Evolutionary conservation across 2,797 vertebrate genomes (phyloP).

Genomic region (Holocentrus rufus): DNA sequence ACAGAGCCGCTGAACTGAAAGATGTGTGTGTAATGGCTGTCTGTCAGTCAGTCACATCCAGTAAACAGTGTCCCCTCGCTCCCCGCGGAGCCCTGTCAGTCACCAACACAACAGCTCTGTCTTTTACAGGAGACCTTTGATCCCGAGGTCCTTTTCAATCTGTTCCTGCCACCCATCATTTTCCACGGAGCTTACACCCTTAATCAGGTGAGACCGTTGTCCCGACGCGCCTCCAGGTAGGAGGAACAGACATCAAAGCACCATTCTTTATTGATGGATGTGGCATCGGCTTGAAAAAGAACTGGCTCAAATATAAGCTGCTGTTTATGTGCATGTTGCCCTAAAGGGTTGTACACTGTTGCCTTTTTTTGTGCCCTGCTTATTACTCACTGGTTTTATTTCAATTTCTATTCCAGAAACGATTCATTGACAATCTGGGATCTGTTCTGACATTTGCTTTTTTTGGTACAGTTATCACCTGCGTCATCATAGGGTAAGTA

Average conservation of each 20-base stretch:
- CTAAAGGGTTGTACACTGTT: background rate
- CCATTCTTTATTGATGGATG: background rate
- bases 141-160: conserved; percentile 89
- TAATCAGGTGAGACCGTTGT: conserved; percentile 84
- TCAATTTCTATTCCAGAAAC: conserved; percentile 76
- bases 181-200: conserved; percentile 88
- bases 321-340: background rate
- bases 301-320: background rate
- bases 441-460: conserved; percentile 88
- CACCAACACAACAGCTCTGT: conserved; percentile 64
- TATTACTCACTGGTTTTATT: conserved; percentile 18
- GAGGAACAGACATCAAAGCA: conserved; percentile 3
- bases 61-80: conserved; percentile 46
- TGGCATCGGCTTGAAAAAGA: background rate
- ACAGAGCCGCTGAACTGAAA: conserved; percentile 36
- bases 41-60: conserved; percentile 58
- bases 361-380: conserved; percentile 2
- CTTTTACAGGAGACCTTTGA: conserved; percentile 87
- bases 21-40: conserved; percentile 42
- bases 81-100: conserved; percentile 58
- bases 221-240: conserved; percentile 25
- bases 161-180: conserved; percentile 88
- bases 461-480: conserved; percentile 87
- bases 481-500: conserved; percentile 86
- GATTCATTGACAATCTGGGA: conserved; percentile 87